Base-by-base conservation (phyloP, 1,140 invertebrate genomes). In the Lepidurus couesii region DNA sequence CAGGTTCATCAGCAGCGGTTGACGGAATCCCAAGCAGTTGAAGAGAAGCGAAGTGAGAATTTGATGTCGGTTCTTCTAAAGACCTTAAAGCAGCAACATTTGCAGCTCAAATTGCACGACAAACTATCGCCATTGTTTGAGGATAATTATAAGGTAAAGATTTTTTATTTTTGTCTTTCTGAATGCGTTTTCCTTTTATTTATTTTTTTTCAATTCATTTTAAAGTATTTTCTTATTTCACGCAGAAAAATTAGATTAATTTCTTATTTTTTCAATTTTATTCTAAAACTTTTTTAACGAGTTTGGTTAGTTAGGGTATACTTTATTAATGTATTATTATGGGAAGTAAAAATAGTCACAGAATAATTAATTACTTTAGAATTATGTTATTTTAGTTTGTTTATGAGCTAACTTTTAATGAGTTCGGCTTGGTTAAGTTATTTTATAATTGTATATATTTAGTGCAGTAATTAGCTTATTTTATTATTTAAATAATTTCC, bases 191-290 rank as follows among this genome's bases (percentile, higher is more conserved):
- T 16, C 45, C 2, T 47, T 47, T 47, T 47, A 10, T 47, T 47
- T 47, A 47, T 34, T 34, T 34, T 34, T 34, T 34, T 34, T 34
- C 34, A 34, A 34, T 34, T 34, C 2, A 34, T 34, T 34, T 34
- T 4, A 34, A 34, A 34, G 34, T 34, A 34, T 34, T 34, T 34
- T 3, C 34, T 34, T 34, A 4, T 34, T 34, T 34, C 3, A 3
- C 34, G 3, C 34, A 34, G 26, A 34, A 34, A 34, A 34, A 34
- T 4, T 34, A 78, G 44, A 73, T 78, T 43, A 42, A 42, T 77
- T 75, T 75, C 26, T 75, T 75, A 24, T 75, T n/a, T 73, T 73
- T n/a, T 73, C 65, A 5, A n/a, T 5, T n/a, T 73, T 73, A 73
- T 73, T 73, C 2, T 73, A 5, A 73, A 34, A 34, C 34, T 4